Evolutionary conservation across 1,140 invertebrate genomes (phyloP).

Genomic region (Euura lappo): DNA sequence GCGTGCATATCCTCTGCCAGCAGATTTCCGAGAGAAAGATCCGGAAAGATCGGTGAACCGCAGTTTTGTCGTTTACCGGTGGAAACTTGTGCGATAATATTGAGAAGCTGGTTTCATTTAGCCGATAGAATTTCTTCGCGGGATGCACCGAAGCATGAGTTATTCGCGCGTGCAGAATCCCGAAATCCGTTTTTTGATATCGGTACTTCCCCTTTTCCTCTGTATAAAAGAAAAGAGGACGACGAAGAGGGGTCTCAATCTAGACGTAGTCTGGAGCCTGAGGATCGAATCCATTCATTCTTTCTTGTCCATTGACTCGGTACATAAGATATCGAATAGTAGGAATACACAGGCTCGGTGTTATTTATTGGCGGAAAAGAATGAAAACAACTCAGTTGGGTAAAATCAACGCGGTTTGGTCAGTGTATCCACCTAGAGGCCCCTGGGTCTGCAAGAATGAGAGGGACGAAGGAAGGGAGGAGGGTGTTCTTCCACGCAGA

Average conservation of each 20-base stretch:
- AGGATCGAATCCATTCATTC: not conserved
- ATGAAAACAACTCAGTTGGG: not conserved
- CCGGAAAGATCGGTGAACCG: constrained; percentile 2
- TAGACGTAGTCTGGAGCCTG: no score
- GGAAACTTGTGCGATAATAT: not conserved
- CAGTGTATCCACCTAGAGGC: no score
- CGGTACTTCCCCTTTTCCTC: no score
- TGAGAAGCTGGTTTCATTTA: not conserved
- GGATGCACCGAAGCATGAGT: no score
- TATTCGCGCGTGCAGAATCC: no score
- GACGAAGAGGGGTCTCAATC: no score
- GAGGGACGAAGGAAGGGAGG: constrained; percentile 32
- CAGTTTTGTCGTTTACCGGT: not conserved
- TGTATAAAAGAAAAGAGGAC: no score
- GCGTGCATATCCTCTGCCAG: no score
- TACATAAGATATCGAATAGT: not conserved
- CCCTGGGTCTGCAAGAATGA: constrained; percentile 30
- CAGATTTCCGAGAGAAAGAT: not conserved
- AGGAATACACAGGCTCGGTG: not conserved
- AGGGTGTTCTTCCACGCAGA: no score
- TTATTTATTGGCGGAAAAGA: not conserved
- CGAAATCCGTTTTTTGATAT: no score
- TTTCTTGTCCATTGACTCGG: not conserved
- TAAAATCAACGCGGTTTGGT: no score
- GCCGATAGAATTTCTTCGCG: no score